Evolutionary conservation across 1,140 invertebrate species (phyloP), one percentile per base, ranked within the genome.

Genomic region (Trachymyrmex cornetzi): DNA sequence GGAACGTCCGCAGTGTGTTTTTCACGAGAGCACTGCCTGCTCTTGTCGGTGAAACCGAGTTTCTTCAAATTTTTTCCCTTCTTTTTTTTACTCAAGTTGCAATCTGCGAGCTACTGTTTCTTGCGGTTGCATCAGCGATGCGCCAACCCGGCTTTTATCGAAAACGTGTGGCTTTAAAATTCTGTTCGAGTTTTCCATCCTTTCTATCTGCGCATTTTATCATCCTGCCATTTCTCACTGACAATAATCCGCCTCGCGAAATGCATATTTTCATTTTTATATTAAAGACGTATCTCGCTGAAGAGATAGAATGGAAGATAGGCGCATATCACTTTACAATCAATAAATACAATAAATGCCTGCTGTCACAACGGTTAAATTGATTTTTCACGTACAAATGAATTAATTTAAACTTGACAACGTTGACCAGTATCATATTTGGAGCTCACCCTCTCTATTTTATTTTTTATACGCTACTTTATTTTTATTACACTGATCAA

Each of bases 21-120:
- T 90, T 90, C 86, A 53, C 75, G 80, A 55, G 63, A 53, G 9
- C n/a, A 77, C 77, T 72, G 67, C 66, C 55, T 85, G 50, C 69
- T 80, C 67, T 38, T 61, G 57, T 24, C 59, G 61, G 34, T n/a
- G 55, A 82, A 81, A 66, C 69, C 44, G 75, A 88, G 71, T 88
- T 82, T 61, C 89, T 90, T 90, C 48, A 67, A 69, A 80, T 90
- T 80, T 74, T 48, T 48, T 48, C 3, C n/a, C 12, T 12, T n/a
- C 34, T 44, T 67, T 69, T 69, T 69, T 63, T 50, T 48, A 9
- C 88, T 50, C 75, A 16, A 61, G 53, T 71, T 55, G 61, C 75
- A 89, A 86, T 89, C 75, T 75, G 27, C 74, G 48, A 24, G 48
- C 27, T 48, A 53, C 66, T 53, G 30, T 86, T 80, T 81, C 53